Evolutionary conservation across 2,113 vertebrate species (phyloP), one percentile per base, ranked within the genome.

Genomic region (Cyprinodon brontotheroides): DNA sequence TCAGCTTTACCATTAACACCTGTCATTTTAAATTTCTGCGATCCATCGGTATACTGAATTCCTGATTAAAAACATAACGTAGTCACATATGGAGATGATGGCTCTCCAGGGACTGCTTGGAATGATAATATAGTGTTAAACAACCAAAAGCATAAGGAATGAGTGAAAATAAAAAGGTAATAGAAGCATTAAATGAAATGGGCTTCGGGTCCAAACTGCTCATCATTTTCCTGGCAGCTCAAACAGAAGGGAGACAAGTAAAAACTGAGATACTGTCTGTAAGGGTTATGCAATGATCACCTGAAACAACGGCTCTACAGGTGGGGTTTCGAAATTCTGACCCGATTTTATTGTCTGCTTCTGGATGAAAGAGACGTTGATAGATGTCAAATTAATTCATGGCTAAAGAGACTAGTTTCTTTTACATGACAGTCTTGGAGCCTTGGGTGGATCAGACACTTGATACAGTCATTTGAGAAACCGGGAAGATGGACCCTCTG

Each of bases 361-460:
- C 9, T 41, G 41, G 9, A 41, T 1, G 13, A 39, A 7, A 63
- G 37, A 39, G 37, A 37, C 38, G 40, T 15, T 40, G 37, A 15
- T 15, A 39, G 37, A 40, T 36, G 10, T 10, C 12, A 36, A 11
- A 48, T 14, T 29, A 48, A 29, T 14, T 22, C 43, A 67, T 48
- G 65, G 36, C 43, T 11, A 12, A 3, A 67, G 37, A 17, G 15
- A 22, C 29, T 9, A 29, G 14, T 41, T 4, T 41, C 41, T 41
- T 41, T 41, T 41, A 41, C 41, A 41, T 41, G 41, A 41, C 4
- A 41, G 41, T 41, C 41, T 41, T 41, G n/a, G 39, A 63, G 38
- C n/a, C 48, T 38, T 70, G 50, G 29, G 47, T 47, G 75, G 60
- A 75, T 83, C n/a, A 78, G 62, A 8, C 3, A 41, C 22, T 17